Evolutionary conservation across 1,140 invertebrate genomes (phyloP).

Genomic region (Drosophila busckii): DNA sequence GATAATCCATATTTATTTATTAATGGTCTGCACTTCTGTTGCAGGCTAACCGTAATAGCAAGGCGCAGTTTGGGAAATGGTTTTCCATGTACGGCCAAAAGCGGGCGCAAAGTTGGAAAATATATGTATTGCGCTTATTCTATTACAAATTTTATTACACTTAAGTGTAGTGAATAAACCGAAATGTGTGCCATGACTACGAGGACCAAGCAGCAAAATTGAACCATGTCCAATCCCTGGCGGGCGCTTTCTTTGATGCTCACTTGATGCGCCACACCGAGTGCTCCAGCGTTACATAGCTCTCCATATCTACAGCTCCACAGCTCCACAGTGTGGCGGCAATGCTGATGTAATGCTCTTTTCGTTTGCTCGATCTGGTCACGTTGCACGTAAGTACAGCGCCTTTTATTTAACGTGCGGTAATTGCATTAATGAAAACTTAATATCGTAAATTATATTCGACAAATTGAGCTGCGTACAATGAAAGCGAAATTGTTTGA

Average conservation of each 20-base stretch:
- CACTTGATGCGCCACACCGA: slow-evolving; percentile 2
- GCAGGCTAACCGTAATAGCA: slow-evolving; percentile 18
- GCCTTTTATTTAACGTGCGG: slow-evolving; percentile 72
- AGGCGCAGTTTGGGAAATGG: slow-evolving; percentile 34
- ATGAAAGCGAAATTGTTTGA: slow-evolving; percentile 75
- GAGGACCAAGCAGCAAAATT: slow-evolving; percentile 19
- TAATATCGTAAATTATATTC: slow-evolving; percentile 73
- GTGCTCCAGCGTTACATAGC: no score
- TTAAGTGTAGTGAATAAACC: slow-evolving; percentile 67
- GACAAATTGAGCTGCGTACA: slow-evolving; percentile 74
- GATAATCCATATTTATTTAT: slow-evolving; percentile 31
- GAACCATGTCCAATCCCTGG: slow-evolving; percentile 62
- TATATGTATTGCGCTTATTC: slow-evolving; percentile 54
- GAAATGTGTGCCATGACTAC: slow-evolving; percentile 65
- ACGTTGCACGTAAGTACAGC: slow-evolving; percentile 71
- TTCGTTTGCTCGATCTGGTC: slow-evolving; percentile 72
- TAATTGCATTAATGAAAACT: slow-evolving; percentile 74
- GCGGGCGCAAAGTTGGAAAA: slow-evolving; percentile 6
- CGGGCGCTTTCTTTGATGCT: slow-evolving; percentile 63
- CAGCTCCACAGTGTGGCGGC: slow-evolving; percentile 28
- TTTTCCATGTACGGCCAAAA: slow-evolving; percentile 49
- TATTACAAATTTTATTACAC: slow-evolving; percentile 75
- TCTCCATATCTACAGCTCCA: no score
- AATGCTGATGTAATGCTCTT: slow-evolving; percentile 65
- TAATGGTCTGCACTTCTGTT: slow-evolving; percentile 52